phyloP scores from a whole-genome alignment of 1,140 invertebrate species.

The Araneus ventricosus region DNA sequence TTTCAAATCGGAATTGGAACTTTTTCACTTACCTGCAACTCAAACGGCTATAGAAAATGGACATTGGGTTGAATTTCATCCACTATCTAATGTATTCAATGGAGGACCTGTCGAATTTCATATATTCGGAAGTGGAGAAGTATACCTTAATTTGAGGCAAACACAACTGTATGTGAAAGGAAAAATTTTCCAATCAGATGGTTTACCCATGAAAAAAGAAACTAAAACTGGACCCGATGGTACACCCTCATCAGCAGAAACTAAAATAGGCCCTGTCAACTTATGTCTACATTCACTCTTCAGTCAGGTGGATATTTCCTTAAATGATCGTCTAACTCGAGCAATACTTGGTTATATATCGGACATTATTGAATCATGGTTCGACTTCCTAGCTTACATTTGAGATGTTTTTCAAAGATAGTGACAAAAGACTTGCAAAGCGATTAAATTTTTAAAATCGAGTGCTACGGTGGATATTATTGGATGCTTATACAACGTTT shows the following conservation, averaged over 20 bases:
- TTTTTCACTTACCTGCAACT: constrained; percentile 44
- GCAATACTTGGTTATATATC: constrained; percentile 35
- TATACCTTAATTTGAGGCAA: constrained; percentile 21
- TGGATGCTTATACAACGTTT: constrained; percentile 3
- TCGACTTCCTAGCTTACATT: neutral
- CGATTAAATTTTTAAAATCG: neutral
- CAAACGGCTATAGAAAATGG: constrained; percentile 48
- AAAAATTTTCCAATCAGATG: too few relatives aligned
- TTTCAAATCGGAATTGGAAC: constrained; percentile 63
- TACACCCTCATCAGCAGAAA: neutral
- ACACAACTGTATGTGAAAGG: neutral
- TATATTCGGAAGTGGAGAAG: constrained; percentile 20
- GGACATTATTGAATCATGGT: constrained; percentile 54
- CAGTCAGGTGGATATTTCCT: constrained; percentile 32
- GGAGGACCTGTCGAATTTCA: constrained; percentile 24
- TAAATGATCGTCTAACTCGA: constrained; percentile 10
- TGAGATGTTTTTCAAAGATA: constrained; percentile 53
- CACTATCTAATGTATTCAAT: constrained; percentile 18
- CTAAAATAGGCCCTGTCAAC: neutral
- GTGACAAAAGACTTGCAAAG: neutral
- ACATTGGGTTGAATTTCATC: constrained; percentile 56
- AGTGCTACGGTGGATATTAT: neutral
- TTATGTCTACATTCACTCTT: constrained; percentile 43
- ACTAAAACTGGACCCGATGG: neutral
- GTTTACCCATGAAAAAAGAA: neutral